Percentiles rank a stretch among this genome's conserved stretches.
Evolutionary conservation across 2,888 invertebrate genomes (phyloP).

Genomic region (Harpalus rubripes): DNA sequence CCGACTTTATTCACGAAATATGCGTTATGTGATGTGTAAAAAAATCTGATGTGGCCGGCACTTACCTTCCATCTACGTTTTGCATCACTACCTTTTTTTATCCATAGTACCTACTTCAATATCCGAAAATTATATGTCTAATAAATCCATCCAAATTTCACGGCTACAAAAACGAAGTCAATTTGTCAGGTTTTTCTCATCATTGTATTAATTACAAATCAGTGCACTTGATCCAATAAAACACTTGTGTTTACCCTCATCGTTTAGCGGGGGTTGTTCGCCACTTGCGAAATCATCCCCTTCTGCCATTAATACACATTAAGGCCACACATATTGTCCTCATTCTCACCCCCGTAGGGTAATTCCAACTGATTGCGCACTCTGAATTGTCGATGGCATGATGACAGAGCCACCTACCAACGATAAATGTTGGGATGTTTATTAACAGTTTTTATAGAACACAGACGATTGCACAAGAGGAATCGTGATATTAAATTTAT

Average conservation of each 20-base stretch:
- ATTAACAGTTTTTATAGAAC: background rate
- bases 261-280: background rate
- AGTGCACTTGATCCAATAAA: slow-evolving; percentile 40
- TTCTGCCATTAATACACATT: slow-evolving; percentile 76
- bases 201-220: slow-evolving; percentile 38
- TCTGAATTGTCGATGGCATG: background rate
- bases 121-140: background rate
- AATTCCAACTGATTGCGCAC: background rate
- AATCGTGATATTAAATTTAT: too few relatives aligned
- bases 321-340: slow-evolving; percentile 75
- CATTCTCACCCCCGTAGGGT: background rate
- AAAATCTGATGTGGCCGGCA: too few relatives aligned
- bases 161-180: slow-evolving; percentile 6
- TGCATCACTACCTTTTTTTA: too few relatives aligned
- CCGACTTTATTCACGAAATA: too few relatives aligned
- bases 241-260: slow-evolving; percentile 43
- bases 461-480: too few relatives aligned
- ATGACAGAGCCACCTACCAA: background rate
- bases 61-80: too few relatives aligned
- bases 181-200: slow-evolving; percentile 35
- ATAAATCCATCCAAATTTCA: slow-evolving; percentile 19
- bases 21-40: too few relatives aligned
- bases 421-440: background rate
- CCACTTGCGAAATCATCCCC: slow-evolving; percentile 28
- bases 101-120: background rate